These are phyloP conservation scores for Stramonita haemastoma DNA, from an alignment of 2,888 invertebrate species.

Conservation along the genomic window DNA sequence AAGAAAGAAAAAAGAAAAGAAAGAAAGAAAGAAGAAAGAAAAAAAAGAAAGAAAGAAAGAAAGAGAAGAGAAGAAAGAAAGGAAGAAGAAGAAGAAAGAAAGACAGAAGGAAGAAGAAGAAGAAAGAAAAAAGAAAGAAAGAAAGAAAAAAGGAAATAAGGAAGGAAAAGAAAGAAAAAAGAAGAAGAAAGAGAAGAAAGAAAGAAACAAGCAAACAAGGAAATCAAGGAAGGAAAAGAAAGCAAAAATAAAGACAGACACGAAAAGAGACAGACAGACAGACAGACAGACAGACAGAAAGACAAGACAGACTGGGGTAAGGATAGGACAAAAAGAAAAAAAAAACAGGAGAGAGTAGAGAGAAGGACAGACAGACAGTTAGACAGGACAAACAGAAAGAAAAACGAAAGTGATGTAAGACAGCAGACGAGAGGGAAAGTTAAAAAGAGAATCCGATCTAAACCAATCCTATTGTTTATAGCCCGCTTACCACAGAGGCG, in stretches of 20 bases:
- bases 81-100: not conserved
- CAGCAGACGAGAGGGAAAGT: too few species aligned
- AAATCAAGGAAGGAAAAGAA: not conserved
- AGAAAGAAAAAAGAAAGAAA: not conserved
- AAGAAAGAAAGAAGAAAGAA: not conserved
- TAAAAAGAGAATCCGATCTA: too few species aligned
- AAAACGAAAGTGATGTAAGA: too few species aligned
- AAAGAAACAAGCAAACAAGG: not conserved
- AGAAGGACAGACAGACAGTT: too few species aligned
- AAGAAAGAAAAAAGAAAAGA: not conserved
- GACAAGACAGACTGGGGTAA: not conserved
- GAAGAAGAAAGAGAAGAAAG: not conserved
- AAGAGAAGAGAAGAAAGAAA: not conserved
- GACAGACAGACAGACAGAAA: not conserved
- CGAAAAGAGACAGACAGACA: not conserved
- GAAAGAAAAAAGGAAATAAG: not conserved
- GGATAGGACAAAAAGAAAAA: too few species aligned
- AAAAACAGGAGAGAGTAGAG: too few species aligned
- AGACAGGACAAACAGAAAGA: too few species aligned
- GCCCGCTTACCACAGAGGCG: too few species aligned
- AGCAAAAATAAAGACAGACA: not conserved
- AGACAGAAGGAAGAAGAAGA: not conserved
- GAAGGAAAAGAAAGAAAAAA: not conserved
- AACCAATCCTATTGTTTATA: too few species aligned
- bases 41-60: not conserved